phyloP scores from a whole-genome alignment of 2,113 vertebrate species.

The Oryzias melastigma region DNA sequence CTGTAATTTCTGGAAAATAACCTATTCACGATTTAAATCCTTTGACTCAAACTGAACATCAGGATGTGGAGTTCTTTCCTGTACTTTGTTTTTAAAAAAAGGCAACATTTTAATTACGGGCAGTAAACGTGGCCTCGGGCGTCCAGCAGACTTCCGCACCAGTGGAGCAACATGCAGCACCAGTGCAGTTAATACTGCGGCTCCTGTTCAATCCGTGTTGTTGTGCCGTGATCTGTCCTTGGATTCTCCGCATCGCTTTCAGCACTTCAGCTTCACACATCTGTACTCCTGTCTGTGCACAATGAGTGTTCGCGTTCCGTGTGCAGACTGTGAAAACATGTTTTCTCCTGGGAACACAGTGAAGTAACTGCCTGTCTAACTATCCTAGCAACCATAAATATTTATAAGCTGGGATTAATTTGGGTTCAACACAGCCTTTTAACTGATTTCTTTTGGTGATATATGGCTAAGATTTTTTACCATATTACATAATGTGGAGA shows the following conservation, averaged over 20 bases:
- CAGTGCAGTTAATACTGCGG: neutral
- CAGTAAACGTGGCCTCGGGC: neutral
- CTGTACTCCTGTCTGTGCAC: conserved; percentile 15
- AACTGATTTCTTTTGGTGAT: conserved; percentile 36
- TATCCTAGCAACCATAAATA: conserved; percentile 48
- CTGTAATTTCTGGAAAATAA: too few species aligned
- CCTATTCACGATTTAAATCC: too few species aligned
- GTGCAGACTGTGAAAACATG: conserved; percentile 40
- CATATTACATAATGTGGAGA: conserved; percentile 7
- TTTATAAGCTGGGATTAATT: conserved; percentile 51
- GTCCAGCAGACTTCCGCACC: neutral
- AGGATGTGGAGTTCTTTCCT: too few species aligned
- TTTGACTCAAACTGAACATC: too few species aligned
- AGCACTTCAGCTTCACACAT: conserved; percentile 15
- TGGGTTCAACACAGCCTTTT: conserved; percentile 31
- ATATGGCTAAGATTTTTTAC: conserved; percentile 6
- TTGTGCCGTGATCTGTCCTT: conserved; percentile 5
- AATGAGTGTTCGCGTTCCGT: conserved; percentile 27
- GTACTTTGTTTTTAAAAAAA: too few species aligned
- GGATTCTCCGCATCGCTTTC: conserved; percentile 13
- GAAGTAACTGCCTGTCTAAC: conserved; percentile 47
- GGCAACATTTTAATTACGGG: too few species aligned
- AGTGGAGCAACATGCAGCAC: neutral
- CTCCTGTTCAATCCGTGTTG: conserved; percentile 2
- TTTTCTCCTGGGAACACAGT: conserved; percentile 44